These are phyloP conservation scores for Oceanodroma leucorhoa DNA, from an alignment of 2,797 vertebrate species.

Conservation along the genomic window DNA sequence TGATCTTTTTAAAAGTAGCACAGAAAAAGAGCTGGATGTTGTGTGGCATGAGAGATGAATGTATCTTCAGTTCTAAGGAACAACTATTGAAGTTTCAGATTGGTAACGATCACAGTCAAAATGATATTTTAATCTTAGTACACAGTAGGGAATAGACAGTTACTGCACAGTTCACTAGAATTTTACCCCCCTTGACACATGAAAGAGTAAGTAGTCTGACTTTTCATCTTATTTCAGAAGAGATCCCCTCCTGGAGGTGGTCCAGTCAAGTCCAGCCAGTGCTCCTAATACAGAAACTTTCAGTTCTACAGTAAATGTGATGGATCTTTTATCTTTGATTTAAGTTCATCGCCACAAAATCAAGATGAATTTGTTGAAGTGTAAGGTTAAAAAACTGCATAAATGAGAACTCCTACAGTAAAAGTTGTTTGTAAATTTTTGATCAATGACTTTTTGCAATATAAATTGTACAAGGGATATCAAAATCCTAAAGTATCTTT, in stretches of 20 bases:
- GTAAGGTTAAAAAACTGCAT: conserved; percentile 52
- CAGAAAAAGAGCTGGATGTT: conserved; percentile 22
- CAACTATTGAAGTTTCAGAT: conserved; percentile 65
- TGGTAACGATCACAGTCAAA: conserved; percentile 50
- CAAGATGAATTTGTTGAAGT: conserved; percentile 64
- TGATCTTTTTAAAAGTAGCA: conserved; percentile 37
- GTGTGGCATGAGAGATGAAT: conserved; percentile 39
- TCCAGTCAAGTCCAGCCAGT: conserved; percentile 71
- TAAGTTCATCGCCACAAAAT: conserved; percentile 72
- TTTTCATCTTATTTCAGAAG: conserved; percentile 77
- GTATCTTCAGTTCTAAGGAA: conserved; percentile 51
- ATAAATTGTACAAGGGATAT: conserved; percentile 40
- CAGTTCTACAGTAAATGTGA: conserved; percentile 67
- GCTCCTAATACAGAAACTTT: conserved; percentile 71
- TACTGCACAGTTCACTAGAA: conserved; percentile 72
- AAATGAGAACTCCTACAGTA: conserved; percentile 57
- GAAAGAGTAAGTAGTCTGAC: conserved; percentile 73
- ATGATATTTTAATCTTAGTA: conserved; percentile 68
- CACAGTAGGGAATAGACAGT: conserved; percentile 71
- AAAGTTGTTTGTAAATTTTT: conserved; percentile 65
- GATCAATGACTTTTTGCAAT: conserved; percentile 26
- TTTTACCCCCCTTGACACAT: conserved; percentile 75
- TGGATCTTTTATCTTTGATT: conserved; percentile 74
- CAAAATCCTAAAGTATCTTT: conserved; percentile 31
- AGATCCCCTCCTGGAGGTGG: conserved; percentile 70